These are phyloP conservation scores for Chelonus insularis DNA, from an alignment of 1,140 invertebrate species.

Conservation along the genomic window DNA sequence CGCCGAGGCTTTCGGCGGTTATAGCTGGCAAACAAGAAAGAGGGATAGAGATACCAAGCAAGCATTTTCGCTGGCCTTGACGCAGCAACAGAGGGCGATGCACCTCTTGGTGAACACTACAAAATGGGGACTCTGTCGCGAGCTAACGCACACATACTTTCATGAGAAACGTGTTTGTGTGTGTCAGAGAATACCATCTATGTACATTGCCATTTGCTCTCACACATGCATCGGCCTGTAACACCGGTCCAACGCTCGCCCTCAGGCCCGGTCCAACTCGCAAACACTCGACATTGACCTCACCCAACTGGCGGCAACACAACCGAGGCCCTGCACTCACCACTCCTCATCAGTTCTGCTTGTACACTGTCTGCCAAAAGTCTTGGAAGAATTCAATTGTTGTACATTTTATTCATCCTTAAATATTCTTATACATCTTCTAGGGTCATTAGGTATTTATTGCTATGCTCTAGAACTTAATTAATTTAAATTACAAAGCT, in stretches of 20 bases:
- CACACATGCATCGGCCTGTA: conserved; percentile 20
- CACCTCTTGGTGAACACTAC: conserved; percentile 56
- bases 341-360: background rate
- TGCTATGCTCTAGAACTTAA: no score
- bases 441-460: no score
- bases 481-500: no score
- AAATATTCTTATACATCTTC: no score
- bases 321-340: conserved; percentile 15
- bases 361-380: conserved; percentile 54
- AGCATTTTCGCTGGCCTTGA: conserved; percentile 61
- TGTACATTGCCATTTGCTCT: no score
- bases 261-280: conserved; percentile 55
- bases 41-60: conserved; percentile 41
- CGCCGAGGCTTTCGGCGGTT: conserved; percentile 52
- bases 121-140: conserved; percentile 47
- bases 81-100: conserved; percentile 59
- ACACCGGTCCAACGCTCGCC: conserved; percentile 35
- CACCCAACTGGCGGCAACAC: conserved; percentile 50
- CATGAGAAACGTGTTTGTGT: conserved; percentile 20
- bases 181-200: background rate
- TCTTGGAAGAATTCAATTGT: conserved; percentile 46
- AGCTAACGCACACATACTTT: conserved; percentile 28
- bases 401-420: conserved; percentile 37
- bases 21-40: conserved; percentile 41
- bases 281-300: conserved; percentile 58